Evolutionary conservation across 1,140 invertebrate genomes (phyloP).

Genomic region (Eupristina koningsbergeri): DNA sequence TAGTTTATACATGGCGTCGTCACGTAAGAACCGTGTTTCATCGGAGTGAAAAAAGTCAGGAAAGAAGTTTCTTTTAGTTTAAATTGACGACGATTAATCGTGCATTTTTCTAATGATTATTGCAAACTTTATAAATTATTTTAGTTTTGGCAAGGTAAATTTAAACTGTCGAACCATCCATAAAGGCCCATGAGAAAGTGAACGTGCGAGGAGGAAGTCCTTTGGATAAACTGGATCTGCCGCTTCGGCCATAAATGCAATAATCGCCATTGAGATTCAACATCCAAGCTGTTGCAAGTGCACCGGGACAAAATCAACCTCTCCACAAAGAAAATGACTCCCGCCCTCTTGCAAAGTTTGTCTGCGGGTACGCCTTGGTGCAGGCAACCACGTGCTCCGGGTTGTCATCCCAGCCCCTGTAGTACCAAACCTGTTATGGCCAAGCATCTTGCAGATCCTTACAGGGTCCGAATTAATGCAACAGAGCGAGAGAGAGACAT

Average conservation of each 20-base stretch:
- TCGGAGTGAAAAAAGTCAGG: no score
- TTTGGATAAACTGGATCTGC: not conserved
- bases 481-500: not conserved
- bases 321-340: no score
- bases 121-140: not conserved
- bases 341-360: not conserved
- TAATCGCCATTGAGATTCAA: no score
- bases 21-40: not conserved
- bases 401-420: slow-evolving; percentile 34
- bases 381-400: slow-evolving; percentile 44
- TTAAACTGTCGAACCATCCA: no score
- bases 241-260: not conserved
- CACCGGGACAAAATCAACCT: no score
- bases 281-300: not conserved
- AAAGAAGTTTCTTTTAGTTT: not conserved
- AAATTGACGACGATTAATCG: not conserved
- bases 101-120: no score
- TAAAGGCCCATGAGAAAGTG: not conserved
- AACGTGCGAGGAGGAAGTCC: not conserved
- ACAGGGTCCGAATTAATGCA: not conserved
- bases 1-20: not conserved
- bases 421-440: slow-evolving; percentile 60
- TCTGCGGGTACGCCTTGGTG: slow-evolving; percentile 20
- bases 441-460: slow-evolving; percentile 22
- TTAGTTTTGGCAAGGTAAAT: no score